Conservation (phyloP, 2,113 vertebrate species). For the Leucopsar rothschildi region DNA sequence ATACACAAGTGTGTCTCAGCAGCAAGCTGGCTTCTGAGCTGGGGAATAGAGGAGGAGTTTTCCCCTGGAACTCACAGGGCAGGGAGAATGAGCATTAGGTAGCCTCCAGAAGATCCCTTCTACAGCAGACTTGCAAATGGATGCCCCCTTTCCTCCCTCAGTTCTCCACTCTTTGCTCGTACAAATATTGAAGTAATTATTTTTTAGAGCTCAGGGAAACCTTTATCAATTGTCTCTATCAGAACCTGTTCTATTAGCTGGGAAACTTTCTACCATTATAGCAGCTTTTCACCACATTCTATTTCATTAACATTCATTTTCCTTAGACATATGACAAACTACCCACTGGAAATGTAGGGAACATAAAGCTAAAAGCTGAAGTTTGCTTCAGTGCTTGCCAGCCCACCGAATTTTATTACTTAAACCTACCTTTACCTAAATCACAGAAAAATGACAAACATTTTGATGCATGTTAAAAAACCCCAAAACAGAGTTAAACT, state of each 20-base stretch:
- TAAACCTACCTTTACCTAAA: constrained; percentile 62
- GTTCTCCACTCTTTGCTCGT: neutral
- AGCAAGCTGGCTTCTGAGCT: neutral
- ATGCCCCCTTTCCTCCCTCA: neutral
- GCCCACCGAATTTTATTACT: constrained; percentile 56
- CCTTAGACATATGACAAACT: constrained; percentile 45
- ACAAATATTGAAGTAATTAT: constrained; percentile 44
- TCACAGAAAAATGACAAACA: constrained; percentile 64
- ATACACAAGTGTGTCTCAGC: neutral
- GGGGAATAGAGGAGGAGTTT: neutral
- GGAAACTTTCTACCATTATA: constrained; percentile 28
- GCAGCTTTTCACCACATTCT: constrained; percentile 43
- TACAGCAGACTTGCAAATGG: neutral
- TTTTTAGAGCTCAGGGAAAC: constrained; percentile 19
- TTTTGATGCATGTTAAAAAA: constrained; percentile 55
- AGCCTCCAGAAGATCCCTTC: neutral
- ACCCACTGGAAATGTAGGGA: constrained; percentile 56
- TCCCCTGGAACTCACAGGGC: neutral
- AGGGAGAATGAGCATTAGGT: neutral
- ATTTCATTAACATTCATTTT: constrained; percentile 66
- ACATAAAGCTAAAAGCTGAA: constrained; percentile 60
- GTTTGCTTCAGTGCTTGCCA: constrained; percentile 62
- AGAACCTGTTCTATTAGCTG: constrained; percentile 31
- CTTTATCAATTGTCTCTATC: neutral
- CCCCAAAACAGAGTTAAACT: constrained; percentile 25